A percentile compares a stretch with the other conserved stretches of the same genome.
Conservation (phyloP, 1,140 invertebrate species). For the Amyelois transitella region DNA sequence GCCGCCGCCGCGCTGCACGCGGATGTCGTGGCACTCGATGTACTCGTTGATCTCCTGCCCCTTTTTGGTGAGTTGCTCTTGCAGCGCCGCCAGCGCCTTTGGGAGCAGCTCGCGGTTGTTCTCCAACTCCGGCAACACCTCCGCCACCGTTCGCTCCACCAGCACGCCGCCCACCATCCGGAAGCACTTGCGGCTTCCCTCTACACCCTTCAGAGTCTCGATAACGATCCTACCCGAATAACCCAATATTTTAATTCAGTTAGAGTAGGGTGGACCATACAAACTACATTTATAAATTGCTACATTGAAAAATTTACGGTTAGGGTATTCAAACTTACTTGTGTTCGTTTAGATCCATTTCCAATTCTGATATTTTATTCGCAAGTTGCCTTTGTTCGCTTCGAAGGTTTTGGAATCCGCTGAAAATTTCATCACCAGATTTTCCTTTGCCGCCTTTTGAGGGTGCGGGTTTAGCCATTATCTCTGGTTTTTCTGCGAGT, state of each 20-base stretch:
- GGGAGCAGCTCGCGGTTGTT: slow-evolving; percentile 89
- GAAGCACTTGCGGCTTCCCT: slow-evolving; percentile 91
- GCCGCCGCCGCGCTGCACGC: slow-evolving; percentile 79
- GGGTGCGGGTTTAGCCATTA: slow-evolving; percentile 22
- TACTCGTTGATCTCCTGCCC: slow-evolving; percentile 95
- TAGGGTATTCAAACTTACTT: slow-evolving; percentile 88
- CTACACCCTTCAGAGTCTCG: slow-evolving; percentile 92
- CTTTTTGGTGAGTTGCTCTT: slow-evolving; percentile 88
- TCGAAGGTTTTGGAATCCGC: slow-evolving; percentile 89
- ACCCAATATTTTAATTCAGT: not conserved
- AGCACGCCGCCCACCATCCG: slow-evolving; percentile 95
- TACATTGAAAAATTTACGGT: no score
- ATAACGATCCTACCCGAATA: slow-evolving; percentile 87
- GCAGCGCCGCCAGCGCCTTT: slow-evolving; percentile 84
- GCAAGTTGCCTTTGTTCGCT: slow-evolving; percentile 90
- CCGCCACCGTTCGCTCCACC: slow-evolving; percentile 93
- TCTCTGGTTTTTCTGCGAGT: not conserved
- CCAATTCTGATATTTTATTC: slow-evolving; percentile 91
- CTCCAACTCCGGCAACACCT: slow-evolving; percentile 89
- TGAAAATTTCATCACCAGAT: slow-evolving; percentile 87
- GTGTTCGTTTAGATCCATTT: slow-evolving; percentile 95
- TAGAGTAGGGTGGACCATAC: not conserved
- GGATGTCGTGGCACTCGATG: slow-evolving; percentile 93
- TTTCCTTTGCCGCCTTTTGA: slow-evolving; percentile 56
- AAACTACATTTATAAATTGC: not conserved